Evolutionary conservation across 2,113 vertebrate species (phyloP).

Genomic region (Poeciliopsis turrubarensis): DNA sequence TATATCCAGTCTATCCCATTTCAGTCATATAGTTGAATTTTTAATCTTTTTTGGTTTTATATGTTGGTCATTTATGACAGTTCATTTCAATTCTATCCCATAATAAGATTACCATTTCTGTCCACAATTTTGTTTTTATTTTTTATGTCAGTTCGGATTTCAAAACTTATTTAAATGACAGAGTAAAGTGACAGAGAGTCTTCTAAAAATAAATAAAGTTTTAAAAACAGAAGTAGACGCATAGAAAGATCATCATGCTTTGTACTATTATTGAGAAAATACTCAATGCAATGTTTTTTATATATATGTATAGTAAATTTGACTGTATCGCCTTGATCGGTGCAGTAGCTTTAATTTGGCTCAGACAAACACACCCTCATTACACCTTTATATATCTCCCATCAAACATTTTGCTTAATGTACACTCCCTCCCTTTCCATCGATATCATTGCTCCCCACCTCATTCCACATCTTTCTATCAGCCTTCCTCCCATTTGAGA

Average conservation of each 20-base stretch:
- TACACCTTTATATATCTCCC: slow-evolving; percentile 29
- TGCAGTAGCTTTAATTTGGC: slow-evolving; percentile 26
- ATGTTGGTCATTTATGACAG: neutral
- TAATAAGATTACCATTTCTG: neutral
- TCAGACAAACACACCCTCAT: slow-evolving; percentile 36
- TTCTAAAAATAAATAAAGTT: too few relatives aligned
- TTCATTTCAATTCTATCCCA: neutral
- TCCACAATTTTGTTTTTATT: neutral
- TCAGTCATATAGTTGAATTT: neutral
- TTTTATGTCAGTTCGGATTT: neutral
- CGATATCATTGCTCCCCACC: slow-evolving; percentile 21
- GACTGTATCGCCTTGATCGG: too few relatives aligned
- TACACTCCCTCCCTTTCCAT: slow-evolving; percentile 34
- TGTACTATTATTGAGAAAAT: too few relatives aligned
- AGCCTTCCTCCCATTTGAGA: slow-evolving; percentile 13
- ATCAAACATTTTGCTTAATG: neutral
- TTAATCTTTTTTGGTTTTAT: neutral
- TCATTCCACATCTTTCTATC: neutral
- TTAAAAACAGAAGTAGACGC: too few relatives aligned
- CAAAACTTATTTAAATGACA: neutral
- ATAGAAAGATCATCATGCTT: too few relatives aligned
- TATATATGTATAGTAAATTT: too few relatives aligned
- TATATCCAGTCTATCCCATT: neutral
- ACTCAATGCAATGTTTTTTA: too few relatives aligned
- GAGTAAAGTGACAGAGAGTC: too few relatives aligned